Conservation (phyloP, 2,113 vertebrate species). For the Otus sunia region DNA sequence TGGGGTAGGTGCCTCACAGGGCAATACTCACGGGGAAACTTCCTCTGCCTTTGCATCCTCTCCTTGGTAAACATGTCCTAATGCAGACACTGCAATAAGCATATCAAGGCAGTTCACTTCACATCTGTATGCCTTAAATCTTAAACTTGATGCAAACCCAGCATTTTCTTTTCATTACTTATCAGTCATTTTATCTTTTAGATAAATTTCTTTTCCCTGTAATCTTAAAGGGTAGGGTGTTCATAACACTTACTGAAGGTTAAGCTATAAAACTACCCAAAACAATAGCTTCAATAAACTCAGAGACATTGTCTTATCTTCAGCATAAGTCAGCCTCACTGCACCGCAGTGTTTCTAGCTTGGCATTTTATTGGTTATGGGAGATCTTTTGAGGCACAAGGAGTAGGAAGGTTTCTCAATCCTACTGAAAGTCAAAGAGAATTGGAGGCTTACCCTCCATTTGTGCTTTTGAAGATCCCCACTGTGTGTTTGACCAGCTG, state of each 20-base stretch:
- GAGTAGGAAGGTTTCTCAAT: neutral
- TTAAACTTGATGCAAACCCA: neutral
- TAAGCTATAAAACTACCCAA: conserved; percentile 33
- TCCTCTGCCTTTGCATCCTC: neutral
- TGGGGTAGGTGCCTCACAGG: neutral
- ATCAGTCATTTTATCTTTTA: conserved; percentile 34
- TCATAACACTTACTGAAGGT: conserved; percentile 32
- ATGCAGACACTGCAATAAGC: neutral
- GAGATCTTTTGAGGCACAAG: neutral
- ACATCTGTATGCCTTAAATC: conserved; percentile 12
- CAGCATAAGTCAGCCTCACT: conserved; percentile 19
- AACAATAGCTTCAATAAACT: conserved; percentile 54
- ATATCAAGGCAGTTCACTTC: neutral
- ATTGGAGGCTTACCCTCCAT: neutral
- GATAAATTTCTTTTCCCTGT: conserved; percentile 1
- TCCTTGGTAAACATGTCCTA: neutral
- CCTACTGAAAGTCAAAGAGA: neutral
- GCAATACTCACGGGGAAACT: neutral
- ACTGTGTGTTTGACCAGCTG: neutral
- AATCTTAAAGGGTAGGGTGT: conserved; percentile 42
- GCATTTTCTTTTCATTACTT: conserved; percentile 42
- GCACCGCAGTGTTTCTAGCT: neutral
- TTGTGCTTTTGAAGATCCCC: neutral
- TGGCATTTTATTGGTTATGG: conserved; percentile 17
- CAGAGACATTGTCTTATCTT: conserved; percentile 38